Percentiles rank a stretch among this genome's conserved stretches.
Evolutionary conservation across 2,797 vertebrate genomes (phyloP).

Genomic region (Clarias laeviceps): DNA sequence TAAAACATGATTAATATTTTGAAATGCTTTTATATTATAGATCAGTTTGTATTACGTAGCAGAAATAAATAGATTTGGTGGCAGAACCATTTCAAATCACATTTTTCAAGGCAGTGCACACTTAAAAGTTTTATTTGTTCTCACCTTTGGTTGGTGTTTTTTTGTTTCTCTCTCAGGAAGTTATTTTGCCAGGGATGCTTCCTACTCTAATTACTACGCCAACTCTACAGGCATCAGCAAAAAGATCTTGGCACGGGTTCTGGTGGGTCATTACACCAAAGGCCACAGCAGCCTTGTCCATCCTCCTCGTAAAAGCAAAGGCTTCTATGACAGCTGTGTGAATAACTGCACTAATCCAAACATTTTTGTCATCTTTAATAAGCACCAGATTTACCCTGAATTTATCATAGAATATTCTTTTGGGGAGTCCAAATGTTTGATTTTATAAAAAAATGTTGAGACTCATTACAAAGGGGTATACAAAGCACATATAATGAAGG

Average conservation of each 20-base stretch:
- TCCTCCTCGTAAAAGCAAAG: conserved; percentile 64
- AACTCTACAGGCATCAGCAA: accelerated
- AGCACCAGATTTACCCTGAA: conserved; percentile 90
- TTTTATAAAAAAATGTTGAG: background rate
- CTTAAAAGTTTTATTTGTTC: background rate
- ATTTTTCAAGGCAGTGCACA: background rate
- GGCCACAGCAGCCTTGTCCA: conserved; percentile 68
- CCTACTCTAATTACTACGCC: conserved; percentile 81
- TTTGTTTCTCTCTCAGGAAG: conserved; percentile 74
- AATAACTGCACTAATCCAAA: conserved; percentile 72
- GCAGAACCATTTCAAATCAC: background rate
- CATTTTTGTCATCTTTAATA: conserved; percentile 91
- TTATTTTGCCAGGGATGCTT: conserved; percentile 90
- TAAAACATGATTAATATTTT: background rate
- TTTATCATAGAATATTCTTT: conserved; percentile 82
- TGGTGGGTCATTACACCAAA: conserved; percentile 81
- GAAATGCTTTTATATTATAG: background rate
- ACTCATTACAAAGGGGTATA: background rate
- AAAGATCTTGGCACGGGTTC: conserved; percentile 85
- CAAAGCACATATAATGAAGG: background rate
- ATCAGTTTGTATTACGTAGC: background rate
- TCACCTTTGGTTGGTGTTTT: background rate
- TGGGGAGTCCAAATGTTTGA: conserved; percentile 18
- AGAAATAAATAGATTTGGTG: background rate
- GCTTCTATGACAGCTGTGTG: conserved; percentile 87